Percentiles rank a stretch among this genome's conserved stretches.
These are phyloP conservation scores for Schlechtendalia chinensis DNA, from an alignment of 1,140 invertebrate species.

Conservation along the genomic window DNA sequence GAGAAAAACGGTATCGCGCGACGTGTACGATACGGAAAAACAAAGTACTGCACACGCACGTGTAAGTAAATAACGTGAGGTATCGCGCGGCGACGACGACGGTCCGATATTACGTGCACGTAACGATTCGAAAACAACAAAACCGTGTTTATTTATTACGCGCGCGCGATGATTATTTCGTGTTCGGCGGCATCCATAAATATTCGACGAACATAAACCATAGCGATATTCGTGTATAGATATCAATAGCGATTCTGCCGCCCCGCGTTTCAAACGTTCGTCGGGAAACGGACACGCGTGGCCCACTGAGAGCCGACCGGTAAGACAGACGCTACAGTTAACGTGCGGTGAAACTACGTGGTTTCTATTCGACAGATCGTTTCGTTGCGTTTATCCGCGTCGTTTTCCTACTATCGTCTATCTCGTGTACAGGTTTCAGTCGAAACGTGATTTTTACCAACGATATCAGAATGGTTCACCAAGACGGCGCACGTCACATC, in stretches of 20 bases:
- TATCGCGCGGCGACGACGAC: not conserved
- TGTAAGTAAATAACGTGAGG: not conserved
- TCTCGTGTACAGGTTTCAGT: no score
- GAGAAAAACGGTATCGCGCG: not conserved
- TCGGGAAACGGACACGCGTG: no score
- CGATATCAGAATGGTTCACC: no score
- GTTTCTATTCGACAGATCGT: no score
- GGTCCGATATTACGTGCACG: not conserved
- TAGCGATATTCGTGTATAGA: not conserved
- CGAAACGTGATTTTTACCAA: no score
- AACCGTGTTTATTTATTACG: not conserved
- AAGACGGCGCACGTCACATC: no score
- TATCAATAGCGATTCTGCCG: not conserved
- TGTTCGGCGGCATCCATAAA: slow-evolving; percentile 17
- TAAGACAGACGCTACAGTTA: no score
- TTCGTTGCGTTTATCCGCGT: no score
- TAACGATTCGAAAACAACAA: slow-evolving; percentile 15
- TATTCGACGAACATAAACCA: slow-evolving; percentile 32
- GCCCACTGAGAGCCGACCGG: no score
- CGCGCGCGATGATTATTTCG: not conserved
- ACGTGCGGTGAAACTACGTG: no score
- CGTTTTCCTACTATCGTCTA: no score
- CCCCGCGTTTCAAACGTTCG: not conserved
- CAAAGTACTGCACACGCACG: not conserved
- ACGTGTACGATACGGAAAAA: not conserved